Percentiles rank a stretch among this genome's conserved stretches.
Evolutionary conservation across 2,888 invertebrate species (phyloP).

Genomic region (Amphimallon solstitiale): DNA sequence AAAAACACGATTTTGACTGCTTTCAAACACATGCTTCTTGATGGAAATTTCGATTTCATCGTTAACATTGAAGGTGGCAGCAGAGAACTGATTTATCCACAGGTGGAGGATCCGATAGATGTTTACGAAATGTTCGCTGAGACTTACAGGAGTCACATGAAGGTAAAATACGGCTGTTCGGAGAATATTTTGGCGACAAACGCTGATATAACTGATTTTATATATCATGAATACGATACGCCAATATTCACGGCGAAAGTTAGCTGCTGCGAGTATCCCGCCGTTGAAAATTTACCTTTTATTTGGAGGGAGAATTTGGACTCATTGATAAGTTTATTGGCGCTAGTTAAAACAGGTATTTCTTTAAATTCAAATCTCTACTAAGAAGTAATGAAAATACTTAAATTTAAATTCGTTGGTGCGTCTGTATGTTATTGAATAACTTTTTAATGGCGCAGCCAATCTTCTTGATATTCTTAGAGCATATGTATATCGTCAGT

Average conservation of each 20-base stretch:
- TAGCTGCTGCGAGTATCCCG: slow-evolving; percentile 86
- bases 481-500: too few species aligned
- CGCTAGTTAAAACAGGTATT: slow-evolving; percentile 71
- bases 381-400: too few species aligned
- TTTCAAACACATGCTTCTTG: slow-evolving; percentile 72
- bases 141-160: slow-evolving; percentile 63
- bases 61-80: slow-evolving; percentile 81
- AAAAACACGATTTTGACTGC: slow-evolving; percentile 65
- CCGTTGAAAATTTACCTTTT: slow-evolving; percentile 70
- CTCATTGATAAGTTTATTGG: slow-evolving; percentile 72
- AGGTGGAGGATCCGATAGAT: slow-evolving; percentile 49
- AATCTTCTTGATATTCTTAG: too few species aligned
- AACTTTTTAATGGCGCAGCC: too few species aligned
- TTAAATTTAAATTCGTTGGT: too few species aligned
- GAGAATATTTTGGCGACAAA: slow-evolving; percentile 59
- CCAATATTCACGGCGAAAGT: slow-evolving; percentile 78
- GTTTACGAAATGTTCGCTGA: slow-evolving; percentile 66
- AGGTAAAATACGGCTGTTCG: slow-evolving; percentile 54
- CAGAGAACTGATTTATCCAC: slow-evolving; percentile 68
- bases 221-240: slow-evolving; percentile 72
- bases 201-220: slow-evolving; percentile 67
- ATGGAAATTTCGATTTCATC: slow-evolving; percentile 76
- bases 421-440: too few species aligned
- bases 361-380: too few species aligned
- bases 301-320: slow-evolving; percentile 77